Evolutionary conservation across 2,888 invertebrate species (phyloP).

Genomic region (Tolmerus cingulatus): DNA sequence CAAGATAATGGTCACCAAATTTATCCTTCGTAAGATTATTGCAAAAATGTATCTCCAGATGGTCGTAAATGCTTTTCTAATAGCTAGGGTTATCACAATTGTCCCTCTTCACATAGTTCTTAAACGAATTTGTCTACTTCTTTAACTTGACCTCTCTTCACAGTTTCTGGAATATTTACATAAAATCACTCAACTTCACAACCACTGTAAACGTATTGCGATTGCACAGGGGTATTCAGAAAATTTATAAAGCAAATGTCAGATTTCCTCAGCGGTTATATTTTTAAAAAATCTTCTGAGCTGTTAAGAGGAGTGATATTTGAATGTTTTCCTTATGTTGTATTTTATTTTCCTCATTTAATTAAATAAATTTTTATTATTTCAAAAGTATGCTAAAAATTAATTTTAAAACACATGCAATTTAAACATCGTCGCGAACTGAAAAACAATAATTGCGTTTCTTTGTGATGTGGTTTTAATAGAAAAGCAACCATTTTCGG

Average conservation of each 20-base stretch:
- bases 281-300: background rate
- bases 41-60: background rate
- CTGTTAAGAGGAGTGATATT: no score
- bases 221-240: background rate
- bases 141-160: background rate
- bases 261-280: background rate
- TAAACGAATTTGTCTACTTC: background rate
- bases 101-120: background rate
- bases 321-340: background rate
- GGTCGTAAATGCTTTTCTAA: background rate
- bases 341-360: no score
- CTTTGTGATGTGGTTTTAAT: no score
- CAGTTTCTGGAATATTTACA: constrained; percentile 37
- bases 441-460: no score
- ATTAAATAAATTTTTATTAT: no score
- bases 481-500: no score
- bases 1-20: background rate
- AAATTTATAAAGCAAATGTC: background rate
- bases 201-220: background rate
- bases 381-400: no score
- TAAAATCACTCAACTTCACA: constrained; percentile 14
- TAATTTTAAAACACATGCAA: no score
- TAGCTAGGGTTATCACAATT: background rate
- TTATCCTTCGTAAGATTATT: background rate
- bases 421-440: no score